Percentiles rank a stretch among this genome's conserved stretches.
These are phyloP conservation scores for Heliconius ethilla DNA, from an alignment of 2,888 invertebrate species.

Conservation along the genomic window DNA sequence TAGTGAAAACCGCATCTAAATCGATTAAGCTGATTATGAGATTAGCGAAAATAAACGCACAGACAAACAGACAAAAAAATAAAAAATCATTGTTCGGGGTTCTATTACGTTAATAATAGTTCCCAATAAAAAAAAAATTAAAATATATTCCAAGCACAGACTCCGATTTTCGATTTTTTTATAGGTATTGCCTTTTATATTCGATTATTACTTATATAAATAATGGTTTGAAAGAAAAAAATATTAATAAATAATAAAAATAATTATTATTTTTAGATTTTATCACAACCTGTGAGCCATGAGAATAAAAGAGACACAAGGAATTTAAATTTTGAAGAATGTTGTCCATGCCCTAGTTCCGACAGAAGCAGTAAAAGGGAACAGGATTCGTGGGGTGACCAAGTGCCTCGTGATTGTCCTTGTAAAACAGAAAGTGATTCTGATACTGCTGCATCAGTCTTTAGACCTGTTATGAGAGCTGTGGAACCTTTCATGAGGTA, in stretches of 20 bases:
- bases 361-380: conserved; percentile 21
- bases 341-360: conserved; percentile 64
- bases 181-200: too few species aligned
- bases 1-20: too few species aligned
- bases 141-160: too few species aligned
- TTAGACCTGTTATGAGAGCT: conserved; percentile 57
- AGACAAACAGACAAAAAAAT: too few species aligned
- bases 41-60: too few species aligned
- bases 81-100: too few species aligned
- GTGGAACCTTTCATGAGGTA: conserved; percentile 54
- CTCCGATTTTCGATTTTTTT: too few species aligned
- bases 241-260: not conserved
- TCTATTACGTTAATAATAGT: too few species aligned
- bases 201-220: too few species aligned
- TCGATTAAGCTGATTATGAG: too few species aligned
- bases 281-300: conserved; percentile 55
- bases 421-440: conserved; percentile 54
- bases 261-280: conserved; percentile 50
- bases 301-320: conserved; percentile 48
- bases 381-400: conserved; percentile 3
- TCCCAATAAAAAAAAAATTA: too few species aligned
- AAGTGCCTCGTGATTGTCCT: conserved; percentile 35
- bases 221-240: too few species aligned
- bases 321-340: conserved; percentile 55
- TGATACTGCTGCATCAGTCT: conserved; percentile 62